Base-by-base conservation (phyloP, 2,797 vertebrate species). In the Gobionotothen gibberifrons region DNA sequence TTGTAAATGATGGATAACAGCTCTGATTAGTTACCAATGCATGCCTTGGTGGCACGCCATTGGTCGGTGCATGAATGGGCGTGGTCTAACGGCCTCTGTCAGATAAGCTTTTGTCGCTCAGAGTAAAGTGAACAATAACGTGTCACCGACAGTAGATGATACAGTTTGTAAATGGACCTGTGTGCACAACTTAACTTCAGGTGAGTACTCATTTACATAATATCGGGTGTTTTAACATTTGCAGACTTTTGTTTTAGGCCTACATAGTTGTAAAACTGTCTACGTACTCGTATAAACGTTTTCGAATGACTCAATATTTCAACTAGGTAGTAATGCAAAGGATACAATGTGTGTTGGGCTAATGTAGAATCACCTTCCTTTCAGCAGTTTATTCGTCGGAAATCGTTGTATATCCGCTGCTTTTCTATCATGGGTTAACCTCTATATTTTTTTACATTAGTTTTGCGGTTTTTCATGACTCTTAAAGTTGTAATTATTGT, bases 61-160 rank as follows among this genome's bases (percentile, higher is more conserved):
- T 87, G 85, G 85, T 65, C 6, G 4, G 5, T 49, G n/a, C 15
- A 0, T 4, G 0, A 0, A 40, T 57, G 69, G 90, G 88, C 79
- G 87, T 82, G 82, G 74, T 1, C 56, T 48, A 0, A 7, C 1
- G 3, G 7, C 9, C 9, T 53, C 47, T 21, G 59, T 49, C 74
- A 26, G 32, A 3, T 42, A 43, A 19, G 4, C 4, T 10, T 14
- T 8, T 40, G 47, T 4, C 9, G 13, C 7, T 43, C 48, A 54
- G 8, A 51, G 21, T n/a, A 3, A 2, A 29, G 1, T 11, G 0
- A n/a, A 17, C 13, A 17, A 16, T 9, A 36, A 36, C 32, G 32
- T 46, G 32, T 13, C 36, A 36, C 2, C 1, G 8, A 21, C 32
- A 6, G 17, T 17, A 56, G 32, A 21, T 0, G 14, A 3, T 12